Conservation (phyloP, 2,797 vertebrate genomes). For the Serranus cabrilla region DNA sequence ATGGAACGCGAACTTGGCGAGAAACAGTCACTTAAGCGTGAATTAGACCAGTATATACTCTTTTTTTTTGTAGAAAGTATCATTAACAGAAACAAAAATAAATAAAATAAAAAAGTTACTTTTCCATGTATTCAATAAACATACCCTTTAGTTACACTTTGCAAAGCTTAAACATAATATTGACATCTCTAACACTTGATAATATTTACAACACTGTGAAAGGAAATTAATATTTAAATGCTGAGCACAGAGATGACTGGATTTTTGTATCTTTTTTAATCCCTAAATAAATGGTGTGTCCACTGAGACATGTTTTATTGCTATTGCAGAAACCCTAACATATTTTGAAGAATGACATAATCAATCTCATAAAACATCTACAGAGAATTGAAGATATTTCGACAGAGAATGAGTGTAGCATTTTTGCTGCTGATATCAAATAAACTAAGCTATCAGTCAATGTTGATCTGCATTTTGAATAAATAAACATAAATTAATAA, state of each 20-base stretch:
- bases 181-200: constrained; percentile 85
- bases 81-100: constrained; percentile 60
- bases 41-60: constrained; percentile 72
- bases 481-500: constrained; percentile 68
- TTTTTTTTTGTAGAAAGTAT: constrained; percentile 71
- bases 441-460: constrained; percentile 70
- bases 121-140: constrained; percentile 71
- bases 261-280: constrained; percentile 63
- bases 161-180: constrained; percentile 85
- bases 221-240: constrained; percentile 76
- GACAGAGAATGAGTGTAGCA: constrained; percentile 69
- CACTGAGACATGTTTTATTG: constrained; percentile 90
- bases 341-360: constrained; percentile 74
- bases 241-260: constrained; percentile 70
- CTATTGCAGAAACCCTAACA: constrained; percentile 88
- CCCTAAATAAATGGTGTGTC: constrained; percentile 82
- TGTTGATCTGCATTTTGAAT: constrained; percentile 67
- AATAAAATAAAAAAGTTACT: constrained; percentile 50
- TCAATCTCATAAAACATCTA: constrained; percentile 74
- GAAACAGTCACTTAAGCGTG: constrained; percentile 82
- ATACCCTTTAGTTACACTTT: constrained; percentile 83
- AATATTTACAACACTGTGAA: constrained; percentile 86
- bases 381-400: constrained; percentile 77
- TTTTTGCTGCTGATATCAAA: constrained; percentile 70
- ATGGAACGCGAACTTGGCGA: constrained; percentile 71